Percentiles rank a stretch among this genome's conserved stretches.
Conservation (phyloP, 2,113 vertebrate species). For the Crocuta crocuta region DNA sequence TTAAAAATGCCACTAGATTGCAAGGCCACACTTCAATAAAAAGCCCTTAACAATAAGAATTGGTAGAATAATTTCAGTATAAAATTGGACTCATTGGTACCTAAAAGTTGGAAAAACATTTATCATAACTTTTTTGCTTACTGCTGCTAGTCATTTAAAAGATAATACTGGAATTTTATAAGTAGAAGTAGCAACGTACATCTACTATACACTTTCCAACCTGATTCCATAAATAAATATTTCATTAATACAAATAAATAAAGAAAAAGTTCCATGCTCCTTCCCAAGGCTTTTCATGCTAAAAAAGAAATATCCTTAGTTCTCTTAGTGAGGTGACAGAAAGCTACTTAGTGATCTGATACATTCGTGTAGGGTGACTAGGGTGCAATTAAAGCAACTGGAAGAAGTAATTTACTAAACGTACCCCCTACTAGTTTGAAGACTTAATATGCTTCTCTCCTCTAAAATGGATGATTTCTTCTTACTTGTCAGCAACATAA, state of each 20-base stretch:
- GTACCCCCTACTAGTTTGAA: constrained; percentile 11
- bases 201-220: not conserved
- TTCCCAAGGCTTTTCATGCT: not conserved
- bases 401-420: constrained; percentile 48
- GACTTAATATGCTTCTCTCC: constrained; percentile 7
- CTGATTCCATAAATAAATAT: constrained; percentile 39
- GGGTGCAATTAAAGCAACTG: not conserved
- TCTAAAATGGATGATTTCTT: constrained; percentile 22
- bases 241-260: constrained; percentile 22
- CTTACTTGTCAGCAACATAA: constrained; percentile 1
- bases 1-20: not conserved
- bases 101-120: constrained; percentile 15
- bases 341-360: constrained; percentile 21
- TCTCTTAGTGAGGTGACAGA: constrained; percentile 31
- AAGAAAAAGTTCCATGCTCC: not conserved
- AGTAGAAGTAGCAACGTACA: not conserved
- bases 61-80: not conserved
- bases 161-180: constrained; percentile 28
- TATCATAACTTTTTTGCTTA: constrained; percentile 11
- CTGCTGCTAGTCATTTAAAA: not conserved
- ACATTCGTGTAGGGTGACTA: not conserved
- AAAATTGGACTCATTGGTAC: not conserved
- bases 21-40: not conserved
- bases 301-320: constrained; percentile 28
- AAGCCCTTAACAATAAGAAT: not conserved